Evolutionary conservation across 2,113 vertebrate genomes (phyloP).

Genomic region (Rissa tridactyla): DNA sequence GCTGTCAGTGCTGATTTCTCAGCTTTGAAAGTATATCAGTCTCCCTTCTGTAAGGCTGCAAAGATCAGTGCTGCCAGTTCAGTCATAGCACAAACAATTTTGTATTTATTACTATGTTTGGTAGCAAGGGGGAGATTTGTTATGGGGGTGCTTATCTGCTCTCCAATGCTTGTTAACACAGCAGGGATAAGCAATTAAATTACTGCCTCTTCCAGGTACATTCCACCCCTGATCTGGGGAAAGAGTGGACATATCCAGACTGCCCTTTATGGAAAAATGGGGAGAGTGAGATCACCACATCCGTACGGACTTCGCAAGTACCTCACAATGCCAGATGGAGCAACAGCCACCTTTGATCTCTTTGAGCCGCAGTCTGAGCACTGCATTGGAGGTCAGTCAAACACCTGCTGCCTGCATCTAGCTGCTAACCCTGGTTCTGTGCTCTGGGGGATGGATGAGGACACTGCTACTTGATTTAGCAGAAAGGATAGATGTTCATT

Average conservation of each 20-base stretch:
- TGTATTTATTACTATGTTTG: neutral
- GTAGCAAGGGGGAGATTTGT: neutral
- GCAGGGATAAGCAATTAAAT: neutral
- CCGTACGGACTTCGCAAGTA: constrained; percentile 91
- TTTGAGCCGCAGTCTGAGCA: constrained; percentile 91
- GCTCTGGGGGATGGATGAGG: neutral
- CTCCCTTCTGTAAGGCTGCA: neutral
- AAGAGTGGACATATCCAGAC: constrained; percentile 98
- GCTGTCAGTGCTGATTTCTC: neutral
- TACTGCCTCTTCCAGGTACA: constrained; percentile 82
- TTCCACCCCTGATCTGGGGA: constrained; percentile 95
- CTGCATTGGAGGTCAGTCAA: constrained; percentile 87
- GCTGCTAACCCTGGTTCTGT: neutral
- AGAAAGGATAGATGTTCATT: neutral
- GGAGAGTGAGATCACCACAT: constrained; percentile 91
- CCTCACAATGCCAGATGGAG: constrained; percentile 94
- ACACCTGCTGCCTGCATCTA: neutral
- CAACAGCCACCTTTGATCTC: constrained; percentile 96
- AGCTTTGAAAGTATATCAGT: neutral
- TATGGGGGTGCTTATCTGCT: neutral
- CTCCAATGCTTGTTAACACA: neutral
- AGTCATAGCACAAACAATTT: neutral
- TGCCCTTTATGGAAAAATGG: constrained; percentile 95
- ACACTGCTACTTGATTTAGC: neutral
- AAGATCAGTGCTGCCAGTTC: neutral